These are phyloP conservation scores for Ochropleura leucogaster DNA, from an alignment of 2,888 invertebrate species.

Conservation along the genomic window DNA sequence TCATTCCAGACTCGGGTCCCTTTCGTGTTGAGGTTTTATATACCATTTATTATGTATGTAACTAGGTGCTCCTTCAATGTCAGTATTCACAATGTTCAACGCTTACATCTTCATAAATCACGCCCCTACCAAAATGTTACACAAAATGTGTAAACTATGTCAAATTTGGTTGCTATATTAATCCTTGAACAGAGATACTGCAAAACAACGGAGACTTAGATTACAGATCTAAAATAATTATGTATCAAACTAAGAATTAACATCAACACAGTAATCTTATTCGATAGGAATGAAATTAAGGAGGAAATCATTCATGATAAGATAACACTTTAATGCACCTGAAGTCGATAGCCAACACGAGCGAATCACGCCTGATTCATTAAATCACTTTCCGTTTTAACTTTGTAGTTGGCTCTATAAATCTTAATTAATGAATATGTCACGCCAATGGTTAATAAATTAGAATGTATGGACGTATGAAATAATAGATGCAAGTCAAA, in stretches of 20 bases:
- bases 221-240: not conserved
- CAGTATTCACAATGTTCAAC: not conserved
- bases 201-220: not conserved
- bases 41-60: not conserved
- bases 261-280: not conserved
- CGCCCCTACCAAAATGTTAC: not conserved
- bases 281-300: conserved; percentile 37
- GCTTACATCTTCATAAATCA: conserved; percentile 10
- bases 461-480: conserved; percentile 41
- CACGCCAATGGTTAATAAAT: conserved; percentile 53
- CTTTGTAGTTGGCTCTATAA: conserved; percentile 18
- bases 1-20: not conserved
- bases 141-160: not conserved
- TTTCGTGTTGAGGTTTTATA: conserved; percentile 11
- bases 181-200: not conserved
- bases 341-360: conserved; percentile 30
- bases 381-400: conserved; percentile 22
- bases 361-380: conserved; percentile 2
- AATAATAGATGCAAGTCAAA: conserved; percentile 53
- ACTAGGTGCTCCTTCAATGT: conserved; percentile 5
- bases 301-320: conserved; percentile 29
- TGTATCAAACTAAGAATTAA: conserved; percentile 19
- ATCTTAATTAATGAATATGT: conserved; percentile 51
- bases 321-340: conserved; percentile 38
- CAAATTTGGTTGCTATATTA: not conserved